Evolutionary conservation across 1,140 invertebrate species (phyloP), one percentile per base, ranked within the genome.

Genomic region (Ptiloglossa arizonensis): DNA sequence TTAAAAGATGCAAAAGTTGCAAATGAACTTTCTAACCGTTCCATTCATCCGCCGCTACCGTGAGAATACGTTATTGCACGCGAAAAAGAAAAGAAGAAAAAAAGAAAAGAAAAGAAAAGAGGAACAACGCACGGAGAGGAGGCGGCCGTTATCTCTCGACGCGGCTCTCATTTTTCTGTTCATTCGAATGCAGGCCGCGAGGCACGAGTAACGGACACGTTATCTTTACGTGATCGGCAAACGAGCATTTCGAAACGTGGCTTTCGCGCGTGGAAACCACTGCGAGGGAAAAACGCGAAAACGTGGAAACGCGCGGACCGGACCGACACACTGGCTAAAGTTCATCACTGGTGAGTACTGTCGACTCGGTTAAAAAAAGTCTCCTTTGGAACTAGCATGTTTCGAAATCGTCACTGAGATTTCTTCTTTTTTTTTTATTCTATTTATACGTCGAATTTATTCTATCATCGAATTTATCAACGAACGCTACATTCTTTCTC

Each of bases 1-100:
- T 44, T 32, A 19, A 44, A 48, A 76, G 56, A 76, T 76, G 66
- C 41, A 76, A 5, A 59, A 59, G 29, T 76, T 76, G 66, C 73
- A 76, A 69, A 76, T 60, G 73, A 76, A 76, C 73, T 76, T 76
- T 76, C 73, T 76, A 76, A 60, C 73, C 73, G 32, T 48, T 22
- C 73, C 73, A 69, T 76, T 76, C 73, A 76, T 76, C 44, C 54
- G 64, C 15, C 48, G 48, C 60, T 62, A 68, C 19, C 64, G 73
- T 69, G 73, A 76, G 73, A 76, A 60, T 56, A 50, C 66, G 54
- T 60, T 46, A 59, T 68, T 57, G 63, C 63, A 13, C 44, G 22
- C 29, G 46, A 63, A 63, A n/a, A 64, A 46, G 11, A 41, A 41
- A 64, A 22, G 71, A 54, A 48, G 11, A 64, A n/a, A n/a, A n/a